Evolutionary conservation across 2,888 invertebrate species (phyloP).

Genomic region (Helicoverpa assulta): DNA sequence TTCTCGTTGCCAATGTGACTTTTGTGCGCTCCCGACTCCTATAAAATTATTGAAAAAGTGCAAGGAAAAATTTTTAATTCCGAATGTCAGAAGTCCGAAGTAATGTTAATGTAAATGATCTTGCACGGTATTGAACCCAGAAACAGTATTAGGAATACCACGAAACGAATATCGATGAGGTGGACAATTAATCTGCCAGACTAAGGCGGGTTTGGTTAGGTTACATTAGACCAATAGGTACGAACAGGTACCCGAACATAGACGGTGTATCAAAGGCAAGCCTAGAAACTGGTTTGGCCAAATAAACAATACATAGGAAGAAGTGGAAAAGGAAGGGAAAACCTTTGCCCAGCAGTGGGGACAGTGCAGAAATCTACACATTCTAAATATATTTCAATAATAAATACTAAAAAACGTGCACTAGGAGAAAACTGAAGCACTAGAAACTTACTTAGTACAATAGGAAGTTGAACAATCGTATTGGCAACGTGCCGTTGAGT

Average conservation of each 20-base stretch:
- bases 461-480: constrained; percentile 21
- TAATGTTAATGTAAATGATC: not conserved
- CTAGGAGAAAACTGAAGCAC: constrained; percentile 20
- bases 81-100: not conserved
- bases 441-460: constrained; percentile 21
- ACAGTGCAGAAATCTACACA: constrained; percentile 2
- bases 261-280: no score
- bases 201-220: no score
- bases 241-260: no score
- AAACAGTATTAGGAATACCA: not conserved
- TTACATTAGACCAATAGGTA: no score
- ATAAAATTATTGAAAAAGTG: constrained; percentile 50
- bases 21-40: constrained; percentile 40
- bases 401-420: constrained; percentile 22
- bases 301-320: not conserved
- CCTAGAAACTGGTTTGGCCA: no score
- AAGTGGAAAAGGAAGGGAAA: not conserved
- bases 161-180: no score
- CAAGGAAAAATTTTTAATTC: constrained; percentile 20
- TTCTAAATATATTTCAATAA: constrained; percentile 8
- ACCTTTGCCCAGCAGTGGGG: not conserved
- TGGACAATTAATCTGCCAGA: no score
- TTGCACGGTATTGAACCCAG: not conserved
- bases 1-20: constrained; percentile 32
- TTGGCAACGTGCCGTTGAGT: constrained; percentile 17